Evolutionary conservation across 2,113 vertebrate species (phyloP), one percentile per base, ranked within the genome.

Genomic region (Pavo muticus): DNA sequence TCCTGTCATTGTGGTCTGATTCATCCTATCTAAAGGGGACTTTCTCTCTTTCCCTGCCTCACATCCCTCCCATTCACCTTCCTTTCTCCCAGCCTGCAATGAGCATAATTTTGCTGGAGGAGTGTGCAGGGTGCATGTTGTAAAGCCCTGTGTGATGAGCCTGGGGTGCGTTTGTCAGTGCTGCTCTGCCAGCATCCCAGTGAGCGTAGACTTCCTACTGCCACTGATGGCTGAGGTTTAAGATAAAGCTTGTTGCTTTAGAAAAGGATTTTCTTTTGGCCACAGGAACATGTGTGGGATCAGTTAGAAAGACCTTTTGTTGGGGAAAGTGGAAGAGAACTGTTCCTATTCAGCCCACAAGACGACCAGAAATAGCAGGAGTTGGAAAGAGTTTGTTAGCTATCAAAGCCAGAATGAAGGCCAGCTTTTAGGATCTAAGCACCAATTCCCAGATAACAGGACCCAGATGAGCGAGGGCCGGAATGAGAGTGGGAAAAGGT

Each of bases 301-400:
- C 39, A 56, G 21, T 81, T 74, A 94, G 80, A 96, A 94, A 92
- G 73, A 69, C 48, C 64, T 45, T 96, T 96, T 96, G 89, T 94
- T 89, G 56, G 5, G 39, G 24, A 39, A 64, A 54, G 44, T 69
- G 71, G 42, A 90, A 79, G 39, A 76, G 44, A 74, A 32, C 60
- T 14, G 3, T 79, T 94, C 61, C 93, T 71, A 77, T 27, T 39
- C 84, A 72, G 44, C 86, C 81, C 70, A 87, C 88, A 61, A 50
- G 68, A 80, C 18, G 45, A 47, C 75, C 61, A 76, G 65, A 90
- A 91, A 40, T 78, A 89, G 76, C 52, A 45, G 80, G 90, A 88
- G 63, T 64, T 84, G 81, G 78, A 84, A 54, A 88, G 67, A 81
- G 65, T 19, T 67, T 78, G 94, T 80, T 50, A 90, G 63, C 84